Evolutionary conservation across 2,797 vertebrate species (phyloP), one percentile per base, ranked within the genome.

Genomic region (Jordanella pulchra): DNA sequence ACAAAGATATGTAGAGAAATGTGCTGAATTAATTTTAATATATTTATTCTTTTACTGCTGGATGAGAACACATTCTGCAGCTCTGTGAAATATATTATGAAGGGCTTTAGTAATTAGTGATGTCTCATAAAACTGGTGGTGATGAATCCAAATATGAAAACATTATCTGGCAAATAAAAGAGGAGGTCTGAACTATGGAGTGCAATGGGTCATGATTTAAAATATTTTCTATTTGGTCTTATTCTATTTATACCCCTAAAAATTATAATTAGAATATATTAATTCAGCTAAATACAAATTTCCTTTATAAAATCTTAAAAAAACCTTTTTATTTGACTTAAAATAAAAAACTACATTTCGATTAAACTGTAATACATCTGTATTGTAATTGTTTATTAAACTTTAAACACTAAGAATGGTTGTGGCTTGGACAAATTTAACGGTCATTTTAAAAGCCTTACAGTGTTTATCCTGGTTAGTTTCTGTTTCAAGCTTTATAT

Each of bases 61-160:
- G 27, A 39, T 21, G 54, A 55, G 27, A 42, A 21, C 35, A 18
- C 44, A 65, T 48, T 18, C 23, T 7, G 51, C 4, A 27, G 35
- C 35, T 27, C n/a, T 65, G 48, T 14, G 1, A 25, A 15, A 35
- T 1, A 35, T 25, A 11, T 65, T 35, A 23, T 67, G 42, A 53
- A 72, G 53, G 64, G 45, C 60, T 65, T 25, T 12, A 27, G 56
- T 42, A 53, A 77, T 73, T 65, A 68, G 27, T n/a, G 5, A 6
- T 11, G 28, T 73, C 64, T 61, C 3, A 2, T 58, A 44, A 50
- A 0, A 7, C 45, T 56, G 35, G 35, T 32, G 28, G 7, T 55
- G 23, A 74, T 60, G 55, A 7, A 64, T 68, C 18, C 30, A 12
- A 35, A 56, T 32, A 55, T 60, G 0, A 39, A 51, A 6, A 65